phyloP scores from a whole-genome alignment of 1,140 invertebrate genomes.

The Nymphalis io region DNA sequence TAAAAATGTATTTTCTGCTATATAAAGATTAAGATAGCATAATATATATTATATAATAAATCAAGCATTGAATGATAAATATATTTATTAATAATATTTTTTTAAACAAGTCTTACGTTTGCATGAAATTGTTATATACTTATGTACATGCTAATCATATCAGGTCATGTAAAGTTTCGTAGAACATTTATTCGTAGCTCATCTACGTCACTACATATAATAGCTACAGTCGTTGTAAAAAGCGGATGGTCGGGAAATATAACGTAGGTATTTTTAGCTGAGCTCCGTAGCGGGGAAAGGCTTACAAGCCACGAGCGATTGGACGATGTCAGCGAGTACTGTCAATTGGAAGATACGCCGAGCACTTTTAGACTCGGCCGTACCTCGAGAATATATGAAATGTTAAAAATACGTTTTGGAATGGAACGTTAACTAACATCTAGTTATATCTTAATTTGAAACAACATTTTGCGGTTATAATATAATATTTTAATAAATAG shows the following conservation, averaged over 20 bases:
- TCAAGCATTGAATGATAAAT: too few relatives aligned
- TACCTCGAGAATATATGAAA: background rate
- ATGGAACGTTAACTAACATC: background rate
- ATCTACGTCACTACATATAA: slow-evolving; percentile 15
- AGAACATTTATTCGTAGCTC: slow-evolving; percentile 4
- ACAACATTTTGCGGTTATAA: background rate
- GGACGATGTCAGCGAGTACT: slow-evolving; percentile 45
- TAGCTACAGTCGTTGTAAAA: slow-evolving; percentile 25
- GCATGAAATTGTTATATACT: too few relatives aligned
- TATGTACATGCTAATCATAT: too few relatives aligned
- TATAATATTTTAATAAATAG: too few relatives aligned
- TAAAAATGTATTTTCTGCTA: too few relatives aligned
- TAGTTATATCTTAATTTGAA: background rate
- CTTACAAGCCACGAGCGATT: slow-evolving; percentile 55
- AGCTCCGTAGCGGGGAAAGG: slow-evolving; percentile 28
- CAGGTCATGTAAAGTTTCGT: slow-evolving; percentile 7
- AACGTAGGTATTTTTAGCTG: slow-evolving; percentile 35
- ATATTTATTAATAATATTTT: too few relatives aligned
- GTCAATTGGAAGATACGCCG: slow-evolving; percentile 68
- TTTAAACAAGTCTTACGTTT: too few relatives aligned
- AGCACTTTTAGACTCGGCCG: slow-evolving; percentile 60
- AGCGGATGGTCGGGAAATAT: slow-evolving; percentile 20
- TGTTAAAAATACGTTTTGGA: slow-evolving; percentile 6
- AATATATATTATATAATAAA: too few relatives aligned
- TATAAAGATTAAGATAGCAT: too few relatives aligned